Evolutionary conservation across 35 echinoderm and acorn worm species (phyloP).

Genomic region (Patiria miniata): DNA sequence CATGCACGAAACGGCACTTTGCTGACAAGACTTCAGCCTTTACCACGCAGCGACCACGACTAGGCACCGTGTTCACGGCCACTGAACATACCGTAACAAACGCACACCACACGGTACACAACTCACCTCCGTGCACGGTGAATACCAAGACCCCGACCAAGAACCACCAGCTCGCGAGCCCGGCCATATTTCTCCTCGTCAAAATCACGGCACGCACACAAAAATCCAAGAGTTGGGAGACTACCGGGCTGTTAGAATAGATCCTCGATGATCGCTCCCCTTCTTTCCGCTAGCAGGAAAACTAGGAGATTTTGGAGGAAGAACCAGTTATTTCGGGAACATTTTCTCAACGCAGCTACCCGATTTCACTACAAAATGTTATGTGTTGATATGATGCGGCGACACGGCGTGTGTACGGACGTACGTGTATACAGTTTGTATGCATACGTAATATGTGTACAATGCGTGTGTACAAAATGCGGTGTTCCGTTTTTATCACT

Average conservation of each 20-base stretch:
- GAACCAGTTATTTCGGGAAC: background rate
- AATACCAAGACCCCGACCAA: background rate
- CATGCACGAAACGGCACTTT: too few species aligned
- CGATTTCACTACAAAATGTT: background rate
- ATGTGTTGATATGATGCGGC: too few species aligned
- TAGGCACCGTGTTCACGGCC: too few species aligned
- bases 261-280: conserved; percentile 2
- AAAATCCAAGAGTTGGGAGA: background rate
- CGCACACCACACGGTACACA: background rate
- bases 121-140: conserved; percentile 6
- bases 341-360: background rate
- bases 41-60: too few species aligned
- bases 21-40: too few species aligned
- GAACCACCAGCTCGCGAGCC: background rate
- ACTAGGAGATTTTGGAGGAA: background rate
- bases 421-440: background rate
- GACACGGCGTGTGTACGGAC: background rate
- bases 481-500: background rate
- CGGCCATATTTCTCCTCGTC: background rate
- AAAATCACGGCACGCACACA: background rate
- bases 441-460: background rate
- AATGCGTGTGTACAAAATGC: background rate
- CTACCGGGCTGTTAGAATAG: background rate
- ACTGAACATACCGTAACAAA: too few species aligned
- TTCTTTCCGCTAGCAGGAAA: background rate